Base-by-base conservation (phyloP, 2,797 vertebrate genomes). In the Artibeus jamaicensis region DNA sequence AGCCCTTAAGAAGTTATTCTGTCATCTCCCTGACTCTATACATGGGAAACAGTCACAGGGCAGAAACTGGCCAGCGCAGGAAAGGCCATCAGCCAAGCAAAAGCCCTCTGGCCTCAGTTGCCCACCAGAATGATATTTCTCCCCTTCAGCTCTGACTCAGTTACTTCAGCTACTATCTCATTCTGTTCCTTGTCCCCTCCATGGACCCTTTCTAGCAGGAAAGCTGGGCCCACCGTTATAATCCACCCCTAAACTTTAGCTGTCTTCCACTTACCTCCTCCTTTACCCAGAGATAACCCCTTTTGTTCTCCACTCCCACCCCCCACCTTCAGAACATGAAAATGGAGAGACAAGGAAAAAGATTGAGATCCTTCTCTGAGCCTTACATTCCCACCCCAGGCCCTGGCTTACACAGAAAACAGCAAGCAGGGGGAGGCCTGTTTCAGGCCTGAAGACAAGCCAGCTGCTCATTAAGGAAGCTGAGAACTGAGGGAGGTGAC, bases 401-500 rank as follows among this genome's bases (percentile, higher is more conserved):
- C 92, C 74, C 90, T 79, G 78, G 46, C 79, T 95, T 92, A 83
- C 77, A 68, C 26, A 37, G 32, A 78, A 91, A 86, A 86, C 77
- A 79, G 71, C 88, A 88, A 62, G 62, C 87, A 94, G 68, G 73
- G 57, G 81, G 48, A 86, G 84, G 57, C 87, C 90, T 74, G 22
- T 53, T 29, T 68, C 73, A 73, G 86, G 73, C 57, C 57, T 29
- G 24, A 95, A 83, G 82, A 87, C 34, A 96, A 94, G 77, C 74
- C 85, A 96, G 90, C 76, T 37, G 76, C 85, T 96, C 92, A 67
- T 94, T 92, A 95, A 94, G 95, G 86, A 97, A 94, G 90, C 88
- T 86, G 92, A 95, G 90, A 93, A 68, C 48, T 2, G 6, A 90
- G 62, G 78, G 74, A 93, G 90, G 86, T 92, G 90, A 96, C 85